Evolutionary conservation across 2,113 vertebrate genomes (phyloP).

Genomic region (Tragelaphus imberbis): DNA sequence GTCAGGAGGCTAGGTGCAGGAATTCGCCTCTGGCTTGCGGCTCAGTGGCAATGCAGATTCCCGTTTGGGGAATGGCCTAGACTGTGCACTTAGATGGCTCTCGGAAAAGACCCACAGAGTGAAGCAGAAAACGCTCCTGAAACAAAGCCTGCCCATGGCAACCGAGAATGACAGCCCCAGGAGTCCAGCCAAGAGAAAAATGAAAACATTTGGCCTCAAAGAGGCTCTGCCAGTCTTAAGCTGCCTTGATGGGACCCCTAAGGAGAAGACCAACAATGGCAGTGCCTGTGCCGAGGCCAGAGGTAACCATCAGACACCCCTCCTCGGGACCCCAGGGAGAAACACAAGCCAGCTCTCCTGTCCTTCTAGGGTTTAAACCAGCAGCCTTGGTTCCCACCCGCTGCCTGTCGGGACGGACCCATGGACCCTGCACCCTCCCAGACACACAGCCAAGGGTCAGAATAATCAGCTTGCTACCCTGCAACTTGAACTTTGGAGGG

Average conservation of each 20-base stretch:
- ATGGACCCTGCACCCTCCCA: fast-evolving
- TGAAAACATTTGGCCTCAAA: neutral
- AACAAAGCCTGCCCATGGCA: neutral
- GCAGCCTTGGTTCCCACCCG: neutral
- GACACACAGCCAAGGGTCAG: neutral
- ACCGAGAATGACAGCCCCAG: neutral
- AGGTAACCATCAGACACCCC: neutral
- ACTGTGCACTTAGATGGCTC: neutral
- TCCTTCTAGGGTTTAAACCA: neutral
- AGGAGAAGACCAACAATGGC: neutral
- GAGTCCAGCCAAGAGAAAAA: neutral
- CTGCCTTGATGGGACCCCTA: neutral
- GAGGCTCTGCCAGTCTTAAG: neutral
- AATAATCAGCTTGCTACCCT: neutral
- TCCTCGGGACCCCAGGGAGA: neutral
- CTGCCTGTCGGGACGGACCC: neutral
- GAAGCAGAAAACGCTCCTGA: neutral
- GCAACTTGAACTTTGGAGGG: neutral
- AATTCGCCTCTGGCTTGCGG: neutral
- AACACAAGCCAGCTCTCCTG: neutral
- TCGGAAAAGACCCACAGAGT: neutral
- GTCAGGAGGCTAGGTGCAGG: neutral
- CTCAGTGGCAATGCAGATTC: neutral
- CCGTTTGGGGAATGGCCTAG: neutral
- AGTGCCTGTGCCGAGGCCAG: neutral